phyloP scores from a whole-genome alignment of 2,113 vertebrate genomes.

The Rhodinocichla rosea region DNA sequence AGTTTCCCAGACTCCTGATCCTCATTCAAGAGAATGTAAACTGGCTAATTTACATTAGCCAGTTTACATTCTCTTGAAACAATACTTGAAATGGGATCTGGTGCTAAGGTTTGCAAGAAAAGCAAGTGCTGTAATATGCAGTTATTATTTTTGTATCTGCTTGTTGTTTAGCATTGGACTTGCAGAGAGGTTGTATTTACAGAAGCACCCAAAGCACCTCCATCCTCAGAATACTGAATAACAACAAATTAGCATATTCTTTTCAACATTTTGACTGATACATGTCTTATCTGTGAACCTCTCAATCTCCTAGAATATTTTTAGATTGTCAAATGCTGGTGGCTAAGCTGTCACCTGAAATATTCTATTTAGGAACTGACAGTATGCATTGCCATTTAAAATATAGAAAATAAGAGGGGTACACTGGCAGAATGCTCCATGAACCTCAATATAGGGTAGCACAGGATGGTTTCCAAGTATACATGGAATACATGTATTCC shows the following conservation, averaged over 20 bases:
- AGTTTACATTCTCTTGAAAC: background rate
- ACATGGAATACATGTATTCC: background rate
- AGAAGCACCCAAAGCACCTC: background rate
- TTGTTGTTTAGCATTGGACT: background rate
- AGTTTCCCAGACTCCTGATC: background rate
- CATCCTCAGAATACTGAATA: background rate
- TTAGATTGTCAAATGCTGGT: background rate
- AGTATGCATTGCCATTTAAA: background rate
- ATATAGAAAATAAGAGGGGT: background rate
- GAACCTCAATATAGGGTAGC: background rate
- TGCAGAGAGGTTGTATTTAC: background rate
- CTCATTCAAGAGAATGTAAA: too few species aligned
- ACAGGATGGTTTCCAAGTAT: background rate
- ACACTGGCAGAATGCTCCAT: background rate
- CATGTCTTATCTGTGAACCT: background rate
- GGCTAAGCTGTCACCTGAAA: background rate
- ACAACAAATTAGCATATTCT: background rate
- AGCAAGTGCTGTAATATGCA: background rate
- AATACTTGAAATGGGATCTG: background rate
- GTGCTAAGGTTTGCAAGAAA: background rate
- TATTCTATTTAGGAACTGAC: background rate
- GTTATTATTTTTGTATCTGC: background rate
- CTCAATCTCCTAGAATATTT: background rate
- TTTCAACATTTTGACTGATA: background rate
- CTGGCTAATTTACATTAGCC: too few species aligned